phyloP scores from a whole-genome alignment of 2,888 invertebrate genomes.

The Hypercompe scribonia region DNA sequence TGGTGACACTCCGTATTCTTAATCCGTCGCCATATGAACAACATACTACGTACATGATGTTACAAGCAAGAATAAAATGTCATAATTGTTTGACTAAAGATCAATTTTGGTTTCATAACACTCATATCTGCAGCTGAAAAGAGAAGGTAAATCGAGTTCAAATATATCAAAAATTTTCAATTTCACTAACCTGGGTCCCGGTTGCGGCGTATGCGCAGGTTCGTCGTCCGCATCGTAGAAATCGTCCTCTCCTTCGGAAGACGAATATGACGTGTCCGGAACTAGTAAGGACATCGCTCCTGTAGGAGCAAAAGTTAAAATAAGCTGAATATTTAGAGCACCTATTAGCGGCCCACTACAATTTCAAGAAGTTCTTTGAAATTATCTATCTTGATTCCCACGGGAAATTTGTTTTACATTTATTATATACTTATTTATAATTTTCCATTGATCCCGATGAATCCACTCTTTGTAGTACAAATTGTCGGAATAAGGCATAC shows the following conservation, averaged over 20 bases:
- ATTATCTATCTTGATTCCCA: too few species aligned
- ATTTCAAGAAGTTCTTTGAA: too few species aligned
- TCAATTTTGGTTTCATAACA: not conserved
- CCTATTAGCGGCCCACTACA: too few species aligned
- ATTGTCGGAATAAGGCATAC: too few species aligned
- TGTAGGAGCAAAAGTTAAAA: constrained; percentile 58
- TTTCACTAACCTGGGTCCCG: constrained; percentile 75
- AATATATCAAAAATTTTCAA: not conserved
- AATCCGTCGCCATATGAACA: too few species aligned
- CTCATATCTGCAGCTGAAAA: not conserved
- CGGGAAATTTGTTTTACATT: too few species aligned
- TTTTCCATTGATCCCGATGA: too few species aligned
- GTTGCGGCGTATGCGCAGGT: constrained; percentile 58
- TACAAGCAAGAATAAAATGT: not conserved
- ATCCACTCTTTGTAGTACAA: too few species aligned
- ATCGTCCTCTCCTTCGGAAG: constrained; percentile 98
- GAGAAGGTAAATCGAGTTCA: not conserved
- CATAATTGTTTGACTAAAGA: not conserved
- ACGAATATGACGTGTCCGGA: constrained; percentile 98
- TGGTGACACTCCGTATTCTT: too few species aligned
- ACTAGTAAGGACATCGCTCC: constrained; percentile 89
- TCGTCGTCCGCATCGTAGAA: constrained; percentile 97
- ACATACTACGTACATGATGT: too few species aligned
- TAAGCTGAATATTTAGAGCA: too few species aligned
- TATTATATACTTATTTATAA: too few species aligned